Evolutionary conservation across 2,888 invertebrate genomes (phyloP).

Genomic region (Nyleta sp.): DNA sequence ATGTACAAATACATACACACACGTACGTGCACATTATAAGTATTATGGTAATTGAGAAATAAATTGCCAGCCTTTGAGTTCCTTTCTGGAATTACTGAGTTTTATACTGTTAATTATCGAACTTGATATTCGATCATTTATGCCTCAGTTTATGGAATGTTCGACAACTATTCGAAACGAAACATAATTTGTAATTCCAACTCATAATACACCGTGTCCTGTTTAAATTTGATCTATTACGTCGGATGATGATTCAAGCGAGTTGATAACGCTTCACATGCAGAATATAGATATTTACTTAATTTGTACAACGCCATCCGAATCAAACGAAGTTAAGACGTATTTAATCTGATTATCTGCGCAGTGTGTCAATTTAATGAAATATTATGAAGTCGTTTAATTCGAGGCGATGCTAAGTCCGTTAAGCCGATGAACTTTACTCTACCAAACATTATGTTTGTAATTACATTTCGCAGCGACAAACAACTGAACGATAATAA

Average conservation of each 20-base stretch:
- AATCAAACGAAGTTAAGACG: conserved; percentile 2
- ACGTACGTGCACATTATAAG: too few relatives aligned
- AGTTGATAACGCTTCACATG: neutral
- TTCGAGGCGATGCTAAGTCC: neutral
- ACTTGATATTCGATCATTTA: conserved; percentile 12
- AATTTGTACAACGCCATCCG: too few relatives aligned
- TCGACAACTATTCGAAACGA: neutral
- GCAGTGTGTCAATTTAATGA: neutral
- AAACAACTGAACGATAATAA: too few relatives aligned
- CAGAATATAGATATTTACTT: conserved; percentile 11
- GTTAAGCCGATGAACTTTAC: neutral
- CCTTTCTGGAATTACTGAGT: too few relatives aligned
- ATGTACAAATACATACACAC: too few relatives aligned
- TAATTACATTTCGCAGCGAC: neutral
- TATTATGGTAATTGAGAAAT: too few relatives aligned
- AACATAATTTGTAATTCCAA: conserved; percentile 9
- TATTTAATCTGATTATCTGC: neutral
- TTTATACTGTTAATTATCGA: conserved; percentile 12
- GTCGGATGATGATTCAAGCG: conserved; percentile 10
- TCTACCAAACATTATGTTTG: neutral
- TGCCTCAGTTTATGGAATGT: neutral
- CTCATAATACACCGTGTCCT: conserved; percentile 6
- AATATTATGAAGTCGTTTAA: neutral
- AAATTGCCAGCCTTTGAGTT: too few relatives aligned
- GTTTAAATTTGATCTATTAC: conserved; percentile 33